phyloP scores from a whole-genome alignment of 2,888 invertebrate species.

The Cheilosia pagana region DNA sequence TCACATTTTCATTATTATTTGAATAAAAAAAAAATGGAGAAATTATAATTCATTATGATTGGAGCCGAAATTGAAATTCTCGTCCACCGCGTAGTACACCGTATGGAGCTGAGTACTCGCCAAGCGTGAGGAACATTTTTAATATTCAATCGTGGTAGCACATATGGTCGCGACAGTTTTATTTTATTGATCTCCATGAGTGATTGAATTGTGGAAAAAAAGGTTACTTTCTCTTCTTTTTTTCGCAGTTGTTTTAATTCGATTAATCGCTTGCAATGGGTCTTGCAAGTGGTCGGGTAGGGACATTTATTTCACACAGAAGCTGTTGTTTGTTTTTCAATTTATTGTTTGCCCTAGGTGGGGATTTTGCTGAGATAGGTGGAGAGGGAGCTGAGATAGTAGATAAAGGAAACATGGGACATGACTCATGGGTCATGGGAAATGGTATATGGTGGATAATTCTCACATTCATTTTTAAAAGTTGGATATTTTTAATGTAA shows the following conservation, averaged over 20 bases:
- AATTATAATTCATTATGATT: constrained; percentile 63
- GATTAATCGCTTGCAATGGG: constrained; percentile 33
- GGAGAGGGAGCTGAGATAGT: too few species aligned
- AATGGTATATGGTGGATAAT: too few species aligned
- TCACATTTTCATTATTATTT: constrained; percentile 54
- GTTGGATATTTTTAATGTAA: too few species aligned
- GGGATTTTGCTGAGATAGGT: too few species aligned
- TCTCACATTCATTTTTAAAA: too few species aligned
- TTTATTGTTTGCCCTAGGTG: too few species aligned
- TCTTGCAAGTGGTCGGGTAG: neutral
- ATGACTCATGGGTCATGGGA: too few species aligned
- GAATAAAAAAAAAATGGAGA: constrained; percentile 46
- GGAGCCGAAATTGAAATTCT: constrained; percentile 48
- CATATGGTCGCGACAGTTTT: constrained; percentile 55
- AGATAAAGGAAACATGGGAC: too few species aligned
- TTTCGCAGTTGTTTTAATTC: constrained; percentile 23
- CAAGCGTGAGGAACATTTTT: constrained; percentile 31
- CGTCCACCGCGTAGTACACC: neutral
- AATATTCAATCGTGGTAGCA: constrained; percentile 39
- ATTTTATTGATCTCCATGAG: constrained; percentile 44
- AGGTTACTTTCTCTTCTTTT: constrained; percentile 9
- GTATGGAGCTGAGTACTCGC: constrained; percentile 12
- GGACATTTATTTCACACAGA: neutral
- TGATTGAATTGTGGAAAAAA: constrained; percentile 31
- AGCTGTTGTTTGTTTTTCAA: neutral